phyloP scores from a whole-genome alignment of 2,888 invertebrate genomes.

The Enchytraeus crypticus region DNA sequence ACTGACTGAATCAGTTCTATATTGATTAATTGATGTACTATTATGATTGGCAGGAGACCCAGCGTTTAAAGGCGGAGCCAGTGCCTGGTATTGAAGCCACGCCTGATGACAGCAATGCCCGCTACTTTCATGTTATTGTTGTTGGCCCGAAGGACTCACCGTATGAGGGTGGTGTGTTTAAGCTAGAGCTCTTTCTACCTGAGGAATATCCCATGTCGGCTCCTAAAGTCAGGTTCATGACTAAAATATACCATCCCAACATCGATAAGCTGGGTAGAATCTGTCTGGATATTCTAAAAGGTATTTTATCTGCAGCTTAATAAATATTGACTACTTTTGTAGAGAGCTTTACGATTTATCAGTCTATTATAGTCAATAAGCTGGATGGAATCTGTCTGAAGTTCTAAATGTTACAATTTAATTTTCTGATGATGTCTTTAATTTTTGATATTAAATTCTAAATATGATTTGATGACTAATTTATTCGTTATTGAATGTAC shows the following conservation, averaged over 20 bases:
- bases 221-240: constrained; percentile 99
- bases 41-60: constrained; percentile 88
- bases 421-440: no score
- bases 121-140: constrained; percentile 97
- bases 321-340: no score
- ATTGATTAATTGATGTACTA: no score
- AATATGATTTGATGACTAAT: no score
- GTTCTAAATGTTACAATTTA: no score
- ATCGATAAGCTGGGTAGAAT: constrained; percentile 99
- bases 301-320: no score
- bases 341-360: no score
- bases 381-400: no score
- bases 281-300: constrained; percentile 96
- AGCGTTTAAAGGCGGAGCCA: constrained; percentile 93
- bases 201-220: constrained; percentile 99
- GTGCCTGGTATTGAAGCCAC: constrained; percentile 96
- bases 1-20: no score
- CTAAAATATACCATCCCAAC: constrained; percentile 99
- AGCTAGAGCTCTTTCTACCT: constrained; percentile 95
- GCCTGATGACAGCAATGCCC: constrained; percentile 89
- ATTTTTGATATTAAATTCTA: no score
- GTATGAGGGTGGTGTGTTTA: constrained; percentile 83
- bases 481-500: constrained; percentile 23
- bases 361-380: no score
- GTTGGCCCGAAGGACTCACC: constrained; percentile 64